Conservation (phyloP, 2,888 invertebrate genomes). For the Polia nebulosa region DNA sequence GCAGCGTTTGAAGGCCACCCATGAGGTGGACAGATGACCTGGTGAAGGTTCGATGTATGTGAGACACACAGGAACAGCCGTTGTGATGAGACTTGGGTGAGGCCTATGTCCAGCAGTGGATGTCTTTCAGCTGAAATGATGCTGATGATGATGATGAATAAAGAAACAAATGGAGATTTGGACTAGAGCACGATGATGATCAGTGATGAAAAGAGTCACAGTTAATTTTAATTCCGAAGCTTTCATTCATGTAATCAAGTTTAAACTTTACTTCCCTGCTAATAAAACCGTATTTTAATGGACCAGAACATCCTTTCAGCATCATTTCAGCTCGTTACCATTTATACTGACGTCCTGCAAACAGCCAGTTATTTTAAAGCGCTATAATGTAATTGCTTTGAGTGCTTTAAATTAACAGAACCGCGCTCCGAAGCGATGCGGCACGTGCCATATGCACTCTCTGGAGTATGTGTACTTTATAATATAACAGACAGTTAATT, state of each 20-base stretch:
- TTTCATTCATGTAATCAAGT: not conserved
- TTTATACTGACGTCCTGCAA: constrained; percentile 27
- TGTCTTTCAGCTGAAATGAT: too few species aligned
- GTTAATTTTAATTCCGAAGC: too few species aligned
- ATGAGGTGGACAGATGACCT: too few species aligned
- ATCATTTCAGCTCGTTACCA: constrained; percentile 21
- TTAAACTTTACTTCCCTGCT: not conserved
- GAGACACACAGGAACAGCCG: too few species aligned
- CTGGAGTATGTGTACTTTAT: not conserved
- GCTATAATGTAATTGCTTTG: constrained; percentile 37
- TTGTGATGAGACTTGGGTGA: too few species aligned
- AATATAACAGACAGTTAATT: constrained; percentile 3
- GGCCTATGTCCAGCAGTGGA: too few species aligned
- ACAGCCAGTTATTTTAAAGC: constrained; percentile 24
- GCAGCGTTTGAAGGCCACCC: too few species aligned
- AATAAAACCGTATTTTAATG: not conserved
- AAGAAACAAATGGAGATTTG: too few species aligned
- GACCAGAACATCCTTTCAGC: not conserved
- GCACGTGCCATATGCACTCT: constrained; percentile 6
- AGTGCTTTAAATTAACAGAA: constrained; percentile 13
- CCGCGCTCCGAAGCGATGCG: not conserved
- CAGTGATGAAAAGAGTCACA: too few species aligned
- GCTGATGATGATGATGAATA: too few species aligned
- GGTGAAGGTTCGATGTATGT: too few species aligned
- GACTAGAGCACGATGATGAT: too few species aligned